These are phyloP conservation scores for Aphelenchoides fujianensis DNA, from an alignment of 1,140 invertebrate genomes.

Conservation along the genomic window DNA sequence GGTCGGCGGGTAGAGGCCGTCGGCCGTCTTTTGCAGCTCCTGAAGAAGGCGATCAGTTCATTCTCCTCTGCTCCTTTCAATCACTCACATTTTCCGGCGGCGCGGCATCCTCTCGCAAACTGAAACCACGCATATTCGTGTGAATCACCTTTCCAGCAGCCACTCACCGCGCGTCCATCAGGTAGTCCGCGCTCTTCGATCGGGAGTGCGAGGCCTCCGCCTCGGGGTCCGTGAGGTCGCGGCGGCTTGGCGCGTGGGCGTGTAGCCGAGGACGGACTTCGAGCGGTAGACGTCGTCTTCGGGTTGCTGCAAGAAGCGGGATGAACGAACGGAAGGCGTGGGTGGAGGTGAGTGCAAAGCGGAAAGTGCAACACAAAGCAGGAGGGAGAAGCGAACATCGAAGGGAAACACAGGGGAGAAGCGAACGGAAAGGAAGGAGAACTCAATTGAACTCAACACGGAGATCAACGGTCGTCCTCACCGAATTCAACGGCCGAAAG, in stretches of 20 bases:
- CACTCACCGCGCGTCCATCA: constrained; percentile 57
- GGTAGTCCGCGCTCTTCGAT: constrained; percentile 59
- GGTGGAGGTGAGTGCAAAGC: constrained; percentile 6
- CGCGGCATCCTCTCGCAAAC: constrained; percentile 32
- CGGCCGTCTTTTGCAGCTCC: constrained; percentile 24
- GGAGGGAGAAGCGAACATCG: background rate
- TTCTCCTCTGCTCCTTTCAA: constrained; percentile 51
- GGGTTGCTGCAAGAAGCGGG: constrained; percentile 21
- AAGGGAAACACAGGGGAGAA: constrained; percentile 22
- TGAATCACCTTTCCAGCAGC: constrained; percentile 1
- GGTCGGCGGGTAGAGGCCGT: constrained; percentile 15
- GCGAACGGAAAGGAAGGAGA: constrained; percentile 24
- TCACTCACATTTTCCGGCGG: constrained; percentile 60
- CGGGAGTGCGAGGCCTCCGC: constrained; percentile 40
- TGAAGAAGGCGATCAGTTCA: no score
- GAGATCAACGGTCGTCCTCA: constrained; percentile 20
- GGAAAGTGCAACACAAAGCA: constrained; percentile 18
- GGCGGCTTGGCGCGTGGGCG: constrained; percentile 44
- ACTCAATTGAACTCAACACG: background rate
- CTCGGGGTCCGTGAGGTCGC: constrained; percentile 35
- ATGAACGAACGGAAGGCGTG: constrained; percentile 13
- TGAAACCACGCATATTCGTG: constrained; percentile 11
- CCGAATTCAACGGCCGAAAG: constrained; percentile 25
- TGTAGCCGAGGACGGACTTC: constrained; percentile 54
- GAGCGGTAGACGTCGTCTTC: constrained; percentile 54